phyloP scores from a whole-genome alignment of 2,888 invertebrate species.

The Taenaris catops region DNA sequence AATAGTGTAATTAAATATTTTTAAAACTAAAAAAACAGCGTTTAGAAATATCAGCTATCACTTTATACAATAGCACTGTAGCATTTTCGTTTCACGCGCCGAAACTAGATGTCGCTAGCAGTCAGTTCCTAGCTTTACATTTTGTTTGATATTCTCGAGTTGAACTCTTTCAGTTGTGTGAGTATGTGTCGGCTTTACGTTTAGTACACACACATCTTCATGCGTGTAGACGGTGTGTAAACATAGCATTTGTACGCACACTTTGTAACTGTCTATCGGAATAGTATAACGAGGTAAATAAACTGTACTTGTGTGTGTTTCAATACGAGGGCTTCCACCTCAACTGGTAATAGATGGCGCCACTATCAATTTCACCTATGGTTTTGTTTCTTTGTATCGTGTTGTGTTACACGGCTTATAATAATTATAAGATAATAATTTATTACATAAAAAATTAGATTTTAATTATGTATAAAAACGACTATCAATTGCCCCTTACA shows the following conservation, averaged over 20 bases:
- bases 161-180: conserved; percentile 31
- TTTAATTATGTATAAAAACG: too few relatives aligned
- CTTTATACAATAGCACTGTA: conserved; percentile 39
- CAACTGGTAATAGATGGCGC: conserved; percentile 15
- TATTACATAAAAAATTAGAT: too few relatives aligned
- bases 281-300: conserved; percentile 22
- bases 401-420: too few relatives aligned
- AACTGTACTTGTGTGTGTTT: conserved; percentile 5
- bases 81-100: conserved; percentile 34
- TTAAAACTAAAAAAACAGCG: too few relatives aligned
- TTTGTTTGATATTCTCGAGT: conserved; percentile 30
- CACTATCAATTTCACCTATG: not conserved
- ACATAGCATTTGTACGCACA: conserved; percentile 34
- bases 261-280: conserved; percentile 14
- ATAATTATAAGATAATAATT: too few relatives aligned
- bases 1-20: too few relatives aligned
- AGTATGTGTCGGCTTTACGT: conserved; percentile 32
- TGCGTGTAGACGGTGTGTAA: conserved; percentile 28
- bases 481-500: too few relatives aligned
- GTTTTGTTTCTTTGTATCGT: too few relatives aligned
- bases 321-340: not conserved
- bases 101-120: conserved; percentile 61
- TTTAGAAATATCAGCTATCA: too few relatives aligned
- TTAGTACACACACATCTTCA: conserved; percentile 31
- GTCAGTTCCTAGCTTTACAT: conserved; percentile 42